phyloP scores from a whole-genome alignment of 2,113 vertebrate genomes.

The Electrona antarctica region DNA sequence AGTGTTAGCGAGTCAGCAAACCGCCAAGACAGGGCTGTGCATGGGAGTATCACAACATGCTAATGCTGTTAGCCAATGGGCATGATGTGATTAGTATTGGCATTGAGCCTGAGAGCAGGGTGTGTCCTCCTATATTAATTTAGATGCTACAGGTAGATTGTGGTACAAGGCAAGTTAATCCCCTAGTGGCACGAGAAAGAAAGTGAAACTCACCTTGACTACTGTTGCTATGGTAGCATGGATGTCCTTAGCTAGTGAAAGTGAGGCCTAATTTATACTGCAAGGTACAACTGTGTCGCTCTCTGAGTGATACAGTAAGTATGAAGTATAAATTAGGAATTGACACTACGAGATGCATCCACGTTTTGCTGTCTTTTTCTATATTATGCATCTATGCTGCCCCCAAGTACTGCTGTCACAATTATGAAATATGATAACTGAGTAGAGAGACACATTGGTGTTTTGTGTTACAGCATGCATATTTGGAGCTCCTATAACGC shows the following conservation, averaged over 20 bases:
- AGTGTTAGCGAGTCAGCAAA: slow-evolving; percentile 1
- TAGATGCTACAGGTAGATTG: background rate
- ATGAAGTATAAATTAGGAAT: no score
- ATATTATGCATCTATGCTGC: no score
- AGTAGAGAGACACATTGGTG: no score
- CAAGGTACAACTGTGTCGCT: no score
- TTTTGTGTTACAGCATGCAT: no score
- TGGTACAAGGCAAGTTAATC: slow-evolving; percentile 49
- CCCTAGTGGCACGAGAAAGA: slow-evolving; percentile 50
- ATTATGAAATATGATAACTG: no score
- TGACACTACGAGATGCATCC: no score
- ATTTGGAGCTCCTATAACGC: no score
- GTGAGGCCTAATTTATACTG: background rate
- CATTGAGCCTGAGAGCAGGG: slow-evolving; percentile 32
- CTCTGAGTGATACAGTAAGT: no score
- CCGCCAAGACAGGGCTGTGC: slow-evolving; percentile 3
- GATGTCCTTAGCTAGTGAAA: slow-evolving; percentile 21
- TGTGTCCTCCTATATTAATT: slow-evolving; percentile 28
- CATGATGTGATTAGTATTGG: slow-evolving; percentile 57
- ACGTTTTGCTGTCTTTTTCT: no score
- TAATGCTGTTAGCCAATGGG: slow-evolving; percentile 67
- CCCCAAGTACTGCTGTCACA: no score
- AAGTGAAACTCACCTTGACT: slow-evolving; percentile 69
- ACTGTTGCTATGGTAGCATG: slow-evolving; percentile 53
- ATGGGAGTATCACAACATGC: slow-evolving; percentile 22